Conservation (phyloP, 1,140 invertebrate species). For the Leptestheria dahalacensis region DNA sequence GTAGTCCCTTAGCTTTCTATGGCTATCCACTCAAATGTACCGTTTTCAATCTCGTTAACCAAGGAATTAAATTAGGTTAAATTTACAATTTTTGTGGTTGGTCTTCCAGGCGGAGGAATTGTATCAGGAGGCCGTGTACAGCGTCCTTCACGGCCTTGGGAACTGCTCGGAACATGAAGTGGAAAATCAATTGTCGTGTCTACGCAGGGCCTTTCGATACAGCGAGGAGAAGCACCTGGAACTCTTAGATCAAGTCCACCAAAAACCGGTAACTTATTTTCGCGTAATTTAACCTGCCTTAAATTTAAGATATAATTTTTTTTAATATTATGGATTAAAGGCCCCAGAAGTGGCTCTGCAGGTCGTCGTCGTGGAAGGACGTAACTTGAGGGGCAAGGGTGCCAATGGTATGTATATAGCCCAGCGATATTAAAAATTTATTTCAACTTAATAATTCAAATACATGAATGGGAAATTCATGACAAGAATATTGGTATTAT, state of each 20-base stretch:
- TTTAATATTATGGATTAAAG: too few species aligned
- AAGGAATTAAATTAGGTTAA: not conserved
- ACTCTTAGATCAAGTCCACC: not conserved
- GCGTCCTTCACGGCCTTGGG: not conserved
- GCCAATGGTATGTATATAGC: constrained; percentile 55
- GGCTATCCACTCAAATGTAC: too few species aligned
- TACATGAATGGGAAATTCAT: not conserved
- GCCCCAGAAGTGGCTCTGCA: constrained; percentile 84
- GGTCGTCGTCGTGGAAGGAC: constrained; percentile 81
- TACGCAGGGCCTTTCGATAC: not conserved
- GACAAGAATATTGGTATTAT: constrained; percentile 2
- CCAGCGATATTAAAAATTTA: not conserved
- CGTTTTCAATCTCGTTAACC: too few species aligned
- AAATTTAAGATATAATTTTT: too few species aligned
- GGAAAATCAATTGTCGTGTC: not conserved
- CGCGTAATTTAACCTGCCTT: too few species aligned
- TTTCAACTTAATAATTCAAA: constrained; percentile 1
- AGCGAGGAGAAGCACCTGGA: not conserved
- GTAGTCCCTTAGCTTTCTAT: too few species aligned
- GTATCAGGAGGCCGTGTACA: not conserved
- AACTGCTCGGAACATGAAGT: not conserved
- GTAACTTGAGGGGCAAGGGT: constrained; percentile 84
- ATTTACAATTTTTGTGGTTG: not conserved
- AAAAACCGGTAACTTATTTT: not conserved
- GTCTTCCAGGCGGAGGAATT: not conserved